Evolutionary conservation across 2,888 invertebrate species (phyloP).

Genomic region (Serripes groenlandicus): DNA sequence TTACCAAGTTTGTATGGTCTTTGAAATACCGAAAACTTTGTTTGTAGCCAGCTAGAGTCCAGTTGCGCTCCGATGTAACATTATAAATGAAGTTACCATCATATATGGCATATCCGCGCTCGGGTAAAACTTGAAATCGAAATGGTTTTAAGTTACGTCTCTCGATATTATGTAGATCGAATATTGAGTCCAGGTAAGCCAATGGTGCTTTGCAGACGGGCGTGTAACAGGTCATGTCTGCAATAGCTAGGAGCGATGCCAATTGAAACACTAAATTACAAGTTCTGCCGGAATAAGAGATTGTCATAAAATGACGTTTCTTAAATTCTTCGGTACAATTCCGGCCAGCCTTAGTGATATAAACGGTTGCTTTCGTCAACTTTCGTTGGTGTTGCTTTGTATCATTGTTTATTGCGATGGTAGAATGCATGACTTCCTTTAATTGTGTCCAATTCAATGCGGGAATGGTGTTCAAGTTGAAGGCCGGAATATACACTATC

Average conservation of each 20-base stretch:
- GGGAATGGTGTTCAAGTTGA: too few species aligned
- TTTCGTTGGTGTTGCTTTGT: too few species aligned
- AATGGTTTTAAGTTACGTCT: not conserved
- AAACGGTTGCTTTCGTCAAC: too few species aligned
- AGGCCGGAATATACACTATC: too few species aligned
- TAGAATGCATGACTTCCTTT: too few species aligned
- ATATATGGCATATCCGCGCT: not conserved
- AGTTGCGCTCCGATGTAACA: not conserved
- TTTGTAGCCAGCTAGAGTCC: not conserved
- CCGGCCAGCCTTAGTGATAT: too few species aligned
- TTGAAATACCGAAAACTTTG: constrained; percentile 5
- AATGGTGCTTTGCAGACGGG: not conserved
- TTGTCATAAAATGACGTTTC: not conserved
- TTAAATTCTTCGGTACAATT: not conserved
- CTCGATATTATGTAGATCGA: not conserved
- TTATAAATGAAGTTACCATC: not conserved
- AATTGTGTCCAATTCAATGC: too few species aligned
- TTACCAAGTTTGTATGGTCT: not conserved
- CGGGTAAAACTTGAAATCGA: not conserved
- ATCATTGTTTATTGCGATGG: too few species aligned
- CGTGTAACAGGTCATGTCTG: not conserved
- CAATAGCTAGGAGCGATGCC: not conserved
- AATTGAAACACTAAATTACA: constrained; percentile 7
- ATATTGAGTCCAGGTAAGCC: not conserved
- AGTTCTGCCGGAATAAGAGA: not conserved